Conservation (phyloP, 2,797 vertebrate genomes). For the Rhadinocentrus ornatus region DNA sequence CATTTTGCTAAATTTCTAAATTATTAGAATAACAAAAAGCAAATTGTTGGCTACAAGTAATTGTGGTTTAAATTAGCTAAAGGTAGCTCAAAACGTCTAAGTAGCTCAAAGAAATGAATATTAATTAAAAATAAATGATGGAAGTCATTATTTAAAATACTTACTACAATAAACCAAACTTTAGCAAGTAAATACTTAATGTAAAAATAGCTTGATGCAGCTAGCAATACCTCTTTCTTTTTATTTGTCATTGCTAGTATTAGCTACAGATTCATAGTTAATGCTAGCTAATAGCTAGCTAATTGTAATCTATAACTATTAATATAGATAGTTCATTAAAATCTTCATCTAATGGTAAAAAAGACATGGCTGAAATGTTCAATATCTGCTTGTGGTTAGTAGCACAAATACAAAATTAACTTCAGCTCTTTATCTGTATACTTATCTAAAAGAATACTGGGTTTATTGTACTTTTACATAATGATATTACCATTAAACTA, state of each 20-base stretch:
- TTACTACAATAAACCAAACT: neutral
- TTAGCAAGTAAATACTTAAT: neutral
- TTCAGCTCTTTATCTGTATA: too few species aligned
- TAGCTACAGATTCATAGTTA: neutral
- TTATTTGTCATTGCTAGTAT: too few species aligned
- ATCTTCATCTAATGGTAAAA: too few species aligned
- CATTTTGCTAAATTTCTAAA: neutral
- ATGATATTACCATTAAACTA: too few species aligned
- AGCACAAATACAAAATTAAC: too few species aligned
- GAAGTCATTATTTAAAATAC: neutral
- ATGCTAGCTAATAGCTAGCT: neutral
- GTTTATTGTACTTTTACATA: too few species aligned
- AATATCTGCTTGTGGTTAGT: too few species aligned
- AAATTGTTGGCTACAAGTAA: neutral
- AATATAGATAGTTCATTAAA: neutral
- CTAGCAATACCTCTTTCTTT: neutral
- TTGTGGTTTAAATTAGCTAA: neutral
- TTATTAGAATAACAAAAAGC: neutral
- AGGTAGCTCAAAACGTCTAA: neutral
- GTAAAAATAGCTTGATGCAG: neutral
- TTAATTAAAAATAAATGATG: neutral
- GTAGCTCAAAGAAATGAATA: too few species aligned
- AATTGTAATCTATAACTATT: neutral
- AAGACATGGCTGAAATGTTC: too few species aligned
- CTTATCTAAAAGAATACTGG: too few species aligned